A percentile compares a stretch with the other conserved stretches of the same genome.
phyloP scores from a whole-genome alignment of 1,140 invertebrate genomes.

The Bombus cullumanus region DNA sequence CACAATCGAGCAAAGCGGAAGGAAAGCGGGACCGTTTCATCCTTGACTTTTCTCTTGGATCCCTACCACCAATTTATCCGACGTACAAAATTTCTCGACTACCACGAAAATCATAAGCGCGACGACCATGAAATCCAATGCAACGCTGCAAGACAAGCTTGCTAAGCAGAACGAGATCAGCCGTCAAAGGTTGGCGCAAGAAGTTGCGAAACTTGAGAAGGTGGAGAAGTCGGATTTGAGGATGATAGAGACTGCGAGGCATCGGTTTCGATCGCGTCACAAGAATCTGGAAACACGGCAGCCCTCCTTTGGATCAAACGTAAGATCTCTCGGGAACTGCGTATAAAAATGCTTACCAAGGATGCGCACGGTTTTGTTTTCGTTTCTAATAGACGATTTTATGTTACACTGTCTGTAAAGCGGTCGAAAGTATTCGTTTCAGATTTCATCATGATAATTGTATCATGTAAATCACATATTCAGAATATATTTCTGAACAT shows the following conservation, averaged over 20 bases:
- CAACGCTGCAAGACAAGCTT: conserved; percentile 45
- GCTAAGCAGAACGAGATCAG: conserved; percentile 55
- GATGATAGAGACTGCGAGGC: conserved; percentile 56
- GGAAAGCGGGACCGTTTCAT: neutral
- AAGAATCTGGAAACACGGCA: conserved; percentile 39
- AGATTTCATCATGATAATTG: neutral
- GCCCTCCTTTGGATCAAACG: conserved; percentile 40
- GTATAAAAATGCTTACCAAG: neutral
- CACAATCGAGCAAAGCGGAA: neutral
- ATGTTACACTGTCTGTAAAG: neutral
- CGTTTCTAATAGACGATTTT: neutral
- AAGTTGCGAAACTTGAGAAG: conserved; percentile 55
- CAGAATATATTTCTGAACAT: neutral
- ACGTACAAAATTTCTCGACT: conserved; percentile 3
- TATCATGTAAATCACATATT: neutral
- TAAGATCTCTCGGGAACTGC: conserved; percentile 25
- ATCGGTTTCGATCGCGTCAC: conserved; percentile 53
- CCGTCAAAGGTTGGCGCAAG: conserved; percentile 41
- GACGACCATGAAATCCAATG: conserved; percentile 37
- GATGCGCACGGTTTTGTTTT: neutral
- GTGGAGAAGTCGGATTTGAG: conserved; percentile 52
- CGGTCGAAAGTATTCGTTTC: neutral
- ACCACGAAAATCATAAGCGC: neutral
- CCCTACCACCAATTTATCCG: neutral
- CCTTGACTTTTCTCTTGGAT: neutral